These are phyloP conservation scores for Eilema sororculum DNA, from an alignment of 2,888 invertebrate species.

Conservation along the genomic window DNA sequence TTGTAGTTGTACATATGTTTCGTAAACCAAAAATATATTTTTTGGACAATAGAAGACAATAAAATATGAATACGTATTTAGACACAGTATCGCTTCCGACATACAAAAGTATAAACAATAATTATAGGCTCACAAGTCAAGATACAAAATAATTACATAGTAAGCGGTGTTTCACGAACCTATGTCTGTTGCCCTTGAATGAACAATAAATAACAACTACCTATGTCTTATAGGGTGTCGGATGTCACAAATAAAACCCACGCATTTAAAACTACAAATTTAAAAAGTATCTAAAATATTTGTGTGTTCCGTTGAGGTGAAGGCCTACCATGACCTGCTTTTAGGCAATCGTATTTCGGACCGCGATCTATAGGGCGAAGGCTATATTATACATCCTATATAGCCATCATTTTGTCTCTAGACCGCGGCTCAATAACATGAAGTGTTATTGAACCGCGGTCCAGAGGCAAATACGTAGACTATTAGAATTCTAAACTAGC, in stretches of 20 bases:
- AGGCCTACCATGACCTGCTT: too few species aligned
- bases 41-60: too few species aligned
- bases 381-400: too few species aligned
- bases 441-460: too few species aligned
- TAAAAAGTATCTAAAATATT: not conserved
- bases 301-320: not conserved
- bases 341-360: not conserved
- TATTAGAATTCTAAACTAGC: too few species aligned
- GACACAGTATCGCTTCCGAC: slow-evolving; percentile 42
- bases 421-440: too few species aligned
- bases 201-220: slow-evolving; percentile 6
- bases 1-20: too few species aligned
- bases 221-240: not conserved
- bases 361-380: too few species aligned
- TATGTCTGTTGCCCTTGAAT: slow-evolving; percentile 34
- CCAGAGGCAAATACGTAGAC: too few species aligned
- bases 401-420: too few species aligned
- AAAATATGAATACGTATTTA: not conserved
- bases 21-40: too few species aligned
- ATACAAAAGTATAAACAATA: slow-evolving; percentile 36
- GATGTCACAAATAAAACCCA: not conserved
- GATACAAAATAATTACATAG: slow-evolving; percentile 44
- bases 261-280: not conserved
- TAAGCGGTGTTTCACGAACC: slow-evolving; percentile 36
- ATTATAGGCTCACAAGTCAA: slow-evolving; percentile 46